Evolutionary conservation across 1,140 invertebrate genomes (phyloP), one percentile per base, ranked within the genome.

Genomic region (Drosophila elegans): DNA sequence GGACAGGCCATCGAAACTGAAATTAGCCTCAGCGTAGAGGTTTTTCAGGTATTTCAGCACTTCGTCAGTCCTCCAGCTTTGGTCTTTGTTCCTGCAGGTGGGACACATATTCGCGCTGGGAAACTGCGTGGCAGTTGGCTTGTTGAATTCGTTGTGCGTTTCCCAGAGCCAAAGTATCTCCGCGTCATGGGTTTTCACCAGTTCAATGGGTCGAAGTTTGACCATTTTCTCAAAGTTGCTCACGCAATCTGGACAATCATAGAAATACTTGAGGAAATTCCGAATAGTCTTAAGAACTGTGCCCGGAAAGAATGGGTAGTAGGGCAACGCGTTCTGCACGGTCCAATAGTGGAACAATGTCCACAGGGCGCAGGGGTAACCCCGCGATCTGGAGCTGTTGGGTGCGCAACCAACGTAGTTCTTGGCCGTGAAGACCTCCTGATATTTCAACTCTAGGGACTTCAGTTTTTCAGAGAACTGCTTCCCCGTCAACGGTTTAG

Each of bases 91-190:
- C 10, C 49, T 27, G 38, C 98, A 99, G 6, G 93, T 0, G 94
- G 93, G 93, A 98, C 98, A 51, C 94, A 91, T 1, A 93, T 72
- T 6, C 82, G 62, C 6, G 94, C 13, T 93, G 1, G 98, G 98
- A 93, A 98, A 99, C 81, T 98, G 96, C 12, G 96, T 96, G 38
- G 96, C 94, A 10, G 99, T 92, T 76, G 98, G 94, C 61, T 95
- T 93, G 91, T 99, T 99, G 0, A 98, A 97, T 91, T 96, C 95
- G 93, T 99, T 99, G 90, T 99, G 98, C 3, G 97, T 96, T 72
- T 93, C 93, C 98, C 98, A 99, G 2, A 99, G 92, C 97, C 98
- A 99, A 10, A 99, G 78, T 3, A 99, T 94, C 36, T 95, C 94
- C 48, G 97, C 96, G 52, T 96, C 94, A 41, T 94, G 93, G 39